phyloP scores from a whole-genome alignment of 2,113 vertebrate species.

The Monarcha castaneiventris region DNA sequence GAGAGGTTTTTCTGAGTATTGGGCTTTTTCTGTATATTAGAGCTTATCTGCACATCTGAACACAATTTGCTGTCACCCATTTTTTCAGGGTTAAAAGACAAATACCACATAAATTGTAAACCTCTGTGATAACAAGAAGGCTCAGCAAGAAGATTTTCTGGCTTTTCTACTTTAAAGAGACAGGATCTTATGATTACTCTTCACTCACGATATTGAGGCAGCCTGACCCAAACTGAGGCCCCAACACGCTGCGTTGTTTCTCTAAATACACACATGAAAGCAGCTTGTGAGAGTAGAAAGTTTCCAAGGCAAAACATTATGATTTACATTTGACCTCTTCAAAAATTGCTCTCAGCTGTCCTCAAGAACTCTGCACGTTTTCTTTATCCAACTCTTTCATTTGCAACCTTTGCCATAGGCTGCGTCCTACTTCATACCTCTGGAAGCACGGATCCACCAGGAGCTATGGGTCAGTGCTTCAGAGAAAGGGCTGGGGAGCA shows the following conservation, averaged over 20 bases:
- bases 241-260: accelerated
- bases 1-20: neutral
- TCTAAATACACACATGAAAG: neutral
- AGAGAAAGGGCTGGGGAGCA: neutral
- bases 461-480: neutral
- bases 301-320: neutral
- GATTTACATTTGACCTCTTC: neutral
- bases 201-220: neutral
- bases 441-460: neutral
- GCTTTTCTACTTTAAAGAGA: neutral
- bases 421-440: neutral
- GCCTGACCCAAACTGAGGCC: neutral
- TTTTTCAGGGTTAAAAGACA: neutral
- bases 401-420: neutral
- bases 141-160: neutral
- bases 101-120: neutral
- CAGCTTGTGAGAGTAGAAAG: neutral
- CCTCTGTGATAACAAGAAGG: neutral
- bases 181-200: neutral
- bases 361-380: neutral
- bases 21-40: neutral
- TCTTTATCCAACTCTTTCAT: neutral
- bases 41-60: neutral
- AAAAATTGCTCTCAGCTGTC: neutral
- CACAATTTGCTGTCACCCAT: neutral